These are phyloP conservation scores for Protobothrops mucrosquamatus DNA, from an alignment of 2,113 vertebrate genomes.

Conservation along the genomic window DNA sequence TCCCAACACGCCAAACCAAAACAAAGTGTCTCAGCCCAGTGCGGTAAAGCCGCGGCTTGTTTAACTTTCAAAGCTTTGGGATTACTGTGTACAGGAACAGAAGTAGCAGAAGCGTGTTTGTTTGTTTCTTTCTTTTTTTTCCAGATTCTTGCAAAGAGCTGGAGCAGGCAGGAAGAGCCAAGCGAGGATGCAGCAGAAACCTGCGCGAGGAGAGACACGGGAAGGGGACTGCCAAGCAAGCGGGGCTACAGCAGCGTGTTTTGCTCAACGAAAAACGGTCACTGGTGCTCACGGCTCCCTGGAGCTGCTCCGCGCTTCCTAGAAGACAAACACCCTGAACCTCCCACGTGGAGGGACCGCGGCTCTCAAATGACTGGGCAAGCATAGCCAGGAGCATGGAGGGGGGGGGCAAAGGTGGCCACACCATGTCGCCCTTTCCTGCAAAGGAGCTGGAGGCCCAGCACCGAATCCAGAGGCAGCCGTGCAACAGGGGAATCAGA, in stretches of 20 bases:
- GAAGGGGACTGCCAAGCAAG: not conserved
- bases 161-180: not conserved
- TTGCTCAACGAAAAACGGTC: not conserved
- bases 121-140: too few relatives aligned
- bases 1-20: not conserved
- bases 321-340: not conserved
- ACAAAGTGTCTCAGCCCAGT: not conserved
- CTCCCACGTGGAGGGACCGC: too few relatives aligned
- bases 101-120: not conserved
- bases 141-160: not conserved
- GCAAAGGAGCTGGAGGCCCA: not conserved
- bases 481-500: not conserved
- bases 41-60: not conserved
- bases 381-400: not conserved
- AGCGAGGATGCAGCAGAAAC: accelerated
- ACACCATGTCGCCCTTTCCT: not conserved
- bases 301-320: not conserved
- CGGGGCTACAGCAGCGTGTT: too few relatives aligned
- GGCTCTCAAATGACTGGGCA: not conserved
- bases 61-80: not conserved
- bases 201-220: too few relatives aligned
- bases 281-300: too few relatives aligned
- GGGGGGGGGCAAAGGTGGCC: not conserved
- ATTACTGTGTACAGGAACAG: not conserved
- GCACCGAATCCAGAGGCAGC: not conserved